phyloP scores from a whole-genome alignment of 2,113 vertebrate genomes.

The Pelvicachromis taeniatus region DNA sequence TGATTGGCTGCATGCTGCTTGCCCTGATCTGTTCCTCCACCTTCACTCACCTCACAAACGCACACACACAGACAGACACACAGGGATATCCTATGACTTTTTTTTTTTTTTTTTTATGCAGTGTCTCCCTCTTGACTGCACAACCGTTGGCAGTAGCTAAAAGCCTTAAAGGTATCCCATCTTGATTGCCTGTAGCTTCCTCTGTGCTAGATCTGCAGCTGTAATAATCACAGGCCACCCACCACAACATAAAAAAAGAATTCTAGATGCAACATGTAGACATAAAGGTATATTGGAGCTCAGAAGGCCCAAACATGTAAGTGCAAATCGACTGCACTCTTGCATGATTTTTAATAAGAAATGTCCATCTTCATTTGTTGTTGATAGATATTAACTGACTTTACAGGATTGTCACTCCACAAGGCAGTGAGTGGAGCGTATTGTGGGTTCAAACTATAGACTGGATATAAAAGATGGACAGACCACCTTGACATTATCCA shows the following conservation, averaged over 20 bases:
- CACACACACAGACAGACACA: neutral
- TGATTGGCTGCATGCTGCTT: constrained; percentile 48
- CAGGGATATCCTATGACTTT: constrained; percentile 46
- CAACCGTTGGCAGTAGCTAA: constrained; percentile 4
- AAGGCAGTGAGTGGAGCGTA: neutral
- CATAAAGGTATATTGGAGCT: neutral
- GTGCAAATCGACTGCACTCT: neutral
- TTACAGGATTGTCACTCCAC: neutral
- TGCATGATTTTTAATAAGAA: neutral
- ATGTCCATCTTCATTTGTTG: neutral
- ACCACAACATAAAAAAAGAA: neutral
- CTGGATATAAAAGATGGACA: neutral
- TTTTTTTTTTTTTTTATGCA: constrained; percentile 36
- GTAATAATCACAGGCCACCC: neutral
- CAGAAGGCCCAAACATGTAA: neutral
- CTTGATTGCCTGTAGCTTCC: neutral
- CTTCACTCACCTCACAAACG: neutral
- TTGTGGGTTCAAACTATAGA: neutral
- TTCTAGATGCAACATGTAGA: neutral
- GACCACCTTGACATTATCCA: neutral
- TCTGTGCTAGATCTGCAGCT: neutral
- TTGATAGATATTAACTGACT: neutral
- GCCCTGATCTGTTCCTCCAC: constrained; percentile 3
- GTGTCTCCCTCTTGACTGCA: constrained; percentile 45
- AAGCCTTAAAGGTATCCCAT: neutral